phyloP scores from a whole-genome alignment of 1,140 invertebrate genomes.

The Drepana arcuata region DNA sequence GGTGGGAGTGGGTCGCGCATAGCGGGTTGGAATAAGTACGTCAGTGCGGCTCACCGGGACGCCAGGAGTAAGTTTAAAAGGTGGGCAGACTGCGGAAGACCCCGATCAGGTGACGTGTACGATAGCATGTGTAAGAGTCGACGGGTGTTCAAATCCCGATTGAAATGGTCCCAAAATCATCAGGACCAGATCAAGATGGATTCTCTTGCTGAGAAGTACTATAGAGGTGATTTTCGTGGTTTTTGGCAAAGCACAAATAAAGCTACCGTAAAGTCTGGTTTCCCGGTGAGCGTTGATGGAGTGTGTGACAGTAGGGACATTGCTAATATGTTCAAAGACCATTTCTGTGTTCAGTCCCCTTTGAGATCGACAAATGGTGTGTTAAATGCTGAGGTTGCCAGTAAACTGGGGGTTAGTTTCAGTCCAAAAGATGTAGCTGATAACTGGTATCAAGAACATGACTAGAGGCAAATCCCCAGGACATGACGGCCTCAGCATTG shows the following conservation, averaged over 20 bases:
- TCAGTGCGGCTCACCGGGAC: slow-evolving; percentile 6
- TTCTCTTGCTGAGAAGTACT: slow-evolving; percentile 1
- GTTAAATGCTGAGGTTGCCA: too few species aligned
- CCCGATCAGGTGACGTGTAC: slow-evolving; percentile 1
- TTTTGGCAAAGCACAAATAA: slow-evolving; percentile 9
- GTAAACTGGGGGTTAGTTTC: too few species aligned
- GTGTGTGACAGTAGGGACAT: slow-evolving; percentile 2
- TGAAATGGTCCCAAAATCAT: slow-evolving; percentile 8
- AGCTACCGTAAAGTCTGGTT: background rate
- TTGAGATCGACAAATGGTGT: too few species aligned
- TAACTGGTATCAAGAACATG: too few species aligned
- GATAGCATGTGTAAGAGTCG: slow-evolving; percentile 4
- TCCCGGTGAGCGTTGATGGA: slow-evolving; percentile 7
- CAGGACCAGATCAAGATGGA: slow-evolving; percentile 8
- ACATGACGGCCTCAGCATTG: too few species aligned
- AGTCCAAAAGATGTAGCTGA: too few species aligned
- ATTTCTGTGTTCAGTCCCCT: background rate
- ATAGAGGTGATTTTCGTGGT: background rate
- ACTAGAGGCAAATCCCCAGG: too few species aligned
- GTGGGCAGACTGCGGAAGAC: slow-evolving; percentile 4
- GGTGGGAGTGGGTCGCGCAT: slow-evolving; percentile 1
- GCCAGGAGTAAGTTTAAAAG: slow-evolving; percentile 3
- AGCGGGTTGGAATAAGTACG: slow-evolving; percentile 12
- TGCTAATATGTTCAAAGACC: slow-evolving; percentile 3
- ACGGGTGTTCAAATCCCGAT: slow-evolving; percentile 6